Evolutionary conservation across 2,888 invertebrate genomes (phyloP), one percentile per base, ranked within the genome.

Genomic region (Ommatoiulus sabulosus): DNA sequence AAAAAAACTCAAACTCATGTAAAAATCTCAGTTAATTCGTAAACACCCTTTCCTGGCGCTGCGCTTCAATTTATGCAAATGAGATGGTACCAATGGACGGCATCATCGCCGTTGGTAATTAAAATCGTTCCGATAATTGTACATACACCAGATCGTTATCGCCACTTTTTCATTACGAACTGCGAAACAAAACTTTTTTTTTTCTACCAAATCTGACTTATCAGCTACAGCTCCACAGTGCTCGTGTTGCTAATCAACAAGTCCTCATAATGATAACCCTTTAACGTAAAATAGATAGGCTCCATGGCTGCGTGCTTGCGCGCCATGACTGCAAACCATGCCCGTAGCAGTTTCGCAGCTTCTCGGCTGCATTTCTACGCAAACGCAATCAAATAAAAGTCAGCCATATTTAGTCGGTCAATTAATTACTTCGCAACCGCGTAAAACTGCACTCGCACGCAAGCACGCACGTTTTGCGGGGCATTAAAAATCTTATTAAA

Each of bases 401-500:
- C 72, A 24, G 72, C 72, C 24, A 72, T 72, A 72, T 24, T 72
- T 72, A 72, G 72, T 72, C 72, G 24, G 24, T 72, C 72, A 72
- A 72, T 72, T 72, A 72, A 72, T 72, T 72, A 72, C 72, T 24
- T 24, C 10, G 72, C 24, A 72, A 72, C 24, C 24, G 24, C 72
- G 3, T 24, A 24, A 72, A 72, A 24, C 72, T 5, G 8, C 24
- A 8, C 20, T 72, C 8, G 72, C 72, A 72, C 72, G 72, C 72
- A 72, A n/a, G 63, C 63, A 72, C 72, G 6, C n/a, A 7, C 57
- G 72, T 12, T 63, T 20, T 63, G n/a, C 17, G 17, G n/a, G 20
- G n/a, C 63, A 20, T 63, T 72, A 72, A 72, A 72, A 72, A 72
- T 72, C 24, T 24, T 72, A 72, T 72, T 72, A 72, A 72, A 72